Percentiles rank a stretch among this genome's conserved stretches.
These are phyloP conservation scores for Physeter macrocephalus DNA, from an alignment of 2,113 vertebrate genomes.

Conservation along the genomic window DNA sequence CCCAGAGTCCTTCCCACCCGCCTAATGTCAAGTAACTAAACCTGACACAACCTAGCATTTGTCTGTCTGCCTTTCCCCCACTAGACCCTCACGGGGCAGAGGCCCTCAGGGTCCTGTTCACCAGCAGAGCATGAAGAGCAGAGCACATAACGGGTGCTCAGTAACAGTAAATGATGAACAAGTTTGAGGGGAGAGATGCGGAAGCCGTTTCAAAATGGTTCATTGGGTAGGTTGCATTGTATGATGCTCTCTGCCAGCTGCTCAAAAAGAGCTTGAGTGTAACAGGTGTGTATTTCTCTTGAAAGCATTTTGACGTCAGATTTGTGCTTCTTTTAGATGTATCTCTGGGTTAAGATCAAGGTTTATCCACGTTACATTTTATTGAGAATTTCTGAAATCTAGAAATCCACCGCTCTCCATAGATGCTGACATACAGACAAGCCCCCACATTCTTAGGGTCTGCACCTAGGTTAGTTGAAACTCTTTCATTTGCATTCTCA, in stretches of 20 bases:
- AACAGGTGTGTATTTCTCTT: fast-evolving
- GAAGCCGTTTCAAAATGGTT: fast-evolving
- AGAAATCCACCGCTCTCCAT: background rate
- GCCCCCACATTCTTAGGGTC: background rate
- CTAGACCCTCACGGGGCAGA: background rate
- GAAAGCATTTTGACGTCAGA: background rate
- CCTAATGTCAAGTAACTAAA: background rate
- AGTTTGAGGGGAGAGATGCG: fast-evolving
- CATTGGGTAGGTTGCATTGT: fast-evolving
- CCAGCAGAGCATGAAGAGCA: no score
- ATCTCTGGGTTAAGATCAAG: background rate
- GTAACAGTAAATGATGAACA: fast-evolving
- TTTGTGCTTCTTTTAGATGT: no score
- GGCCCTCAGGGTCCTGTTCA: background rate
- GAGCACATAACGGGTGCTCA: fast-evolving
- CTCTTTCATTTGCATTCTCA: background rate
- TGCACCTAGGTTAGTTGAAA: background rate
- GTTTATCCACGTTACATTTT: background rate
- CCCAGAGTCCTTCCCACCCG: no score
- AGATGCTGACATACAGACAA: fast-evolving
- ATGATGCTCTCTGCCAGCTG: background rate
- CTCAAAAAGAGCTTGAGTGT: background rate
- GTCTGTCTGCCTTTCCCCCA: background rate
- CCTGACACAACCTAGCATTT: no score
- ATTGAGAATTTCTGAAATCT: background rate